Evolutionary conservation across 2,113 vertebrate species (phyloP).

Genomic region (Morone saxatilis): DNA sequence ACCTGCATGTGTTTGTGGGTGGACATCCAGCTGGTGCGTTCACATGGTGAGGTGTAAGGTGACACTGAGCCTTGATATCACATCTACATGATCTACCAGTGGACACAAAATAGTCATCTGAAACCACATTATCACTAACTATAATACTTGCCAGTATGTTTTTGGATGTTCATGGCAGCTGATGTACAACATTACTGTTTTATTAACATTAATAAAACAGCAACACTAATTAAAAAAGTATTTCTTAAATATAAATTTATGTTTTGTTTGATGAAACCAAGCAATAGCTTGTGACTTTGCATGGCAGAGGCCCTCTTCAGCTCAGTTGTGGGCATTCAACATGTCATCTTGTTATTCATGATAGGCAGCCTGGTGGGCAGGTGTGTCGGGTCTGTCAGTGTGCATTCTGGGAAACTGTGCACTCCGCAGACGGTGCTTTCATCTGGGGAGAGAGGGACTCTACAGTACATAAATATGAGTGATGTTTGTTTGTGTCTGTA

Average conservation of each 20-base stretch:
- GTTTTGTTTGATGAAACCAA: constrained; percentile 10
- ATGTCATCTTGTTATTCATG: constrained; percentile 62
- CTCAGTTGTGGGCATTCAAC: constrained; percentile 38
- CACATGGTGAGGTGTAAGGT: not conserved
- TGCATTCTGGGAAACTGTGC: constrained; percentile 46
- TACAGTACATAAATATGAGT: constrained; percentile 45
- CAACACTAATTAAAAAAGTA: not conserved
- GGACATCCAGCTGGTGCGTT: not conserved
- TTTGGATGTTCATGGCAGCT: not conserved
- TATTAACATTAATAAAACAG: not conserved
- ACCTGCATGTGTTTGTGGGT: constrained; percentile 17
- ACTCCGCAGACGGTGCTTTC: constrained; percentile 29
- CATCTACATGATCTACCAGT: not conserved
- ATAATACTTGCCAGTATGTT: no score
- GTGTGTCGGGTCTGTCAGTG: constrained; percentile 66
- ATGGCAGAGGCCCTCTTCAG: constrained; percentile 7
- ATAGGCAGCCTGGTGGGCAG: constrained; percentile 61
- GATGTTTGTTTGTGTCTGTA: constrained; percentile 35
- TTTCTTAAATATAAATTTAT: not conserved
- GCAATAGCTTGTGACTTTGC: not conserved
- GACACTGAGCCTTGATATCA: not conserved
- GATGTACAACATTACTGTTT: not conserved
- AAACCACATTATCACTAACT: not conserved
- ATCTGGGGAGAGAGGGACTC: constrained; percentile 39
- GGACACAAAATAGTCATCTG: not conserved